Evolutionary conservation across 2,888 invertebrate species (phyloP), one percentile per base, ranked within the genome.

Genomic region (Agrotis exclamationis): DNA sequence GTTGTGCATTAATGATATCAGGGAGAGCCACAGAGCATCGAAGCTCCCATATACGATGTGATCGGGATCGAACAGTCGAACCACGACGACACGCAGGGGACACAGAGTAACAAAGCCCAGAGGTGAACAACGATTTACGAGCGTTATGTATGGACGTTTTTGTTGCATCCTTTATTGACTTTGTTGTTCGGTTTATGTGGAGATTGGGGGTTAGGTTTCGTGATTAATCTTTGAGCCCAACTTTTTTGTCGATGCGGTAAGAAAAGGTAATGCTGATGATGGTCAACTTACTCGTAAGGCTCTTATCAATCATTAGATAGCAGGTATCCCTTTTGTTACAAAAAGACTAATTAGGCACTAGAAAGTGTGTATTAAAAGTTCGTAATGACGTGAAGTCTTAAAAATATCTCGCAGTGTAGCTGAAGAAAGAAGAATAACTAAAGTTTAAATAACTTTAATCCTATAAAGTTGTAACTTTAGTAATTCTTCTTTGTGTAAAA

Each of bases 1-100:
- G 87, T 87, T 89, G 87, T 86, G 87, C 85, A 89, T 88, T 91
- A 89, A 89, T 88, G 90, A 89, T 89, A 91, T 89, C 87, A 79
- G 80, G 64, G 76, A 83, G 85, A 87, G 82, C 79, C 84, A 85
- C 76, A 79, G 70, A 83, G 73, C 75, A 80, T 82, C 71, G 79
- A 82, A 77, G 79, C 83, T 87, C 86, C 86, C 86, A 84, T 88
- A 88, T 88, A 85, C 83, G 87, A 89, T 89, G 87, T 85, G 89
- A 91, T 90, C 86, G 86, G 73, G 76, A 84, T 86, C 83, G 86
- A 82, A 84, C 83, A 84, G 83, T 87, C 81, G 87, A 75, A 85
- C 82, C 84, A 82, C 87, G 86, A 89, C 89, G 87, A 91, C 92
- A 92, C 90, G 89, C 89, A 90, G 81, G 85, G 86, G 85, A 87